Evolutionary conservation across 2,888 invertebrate genomes (phyloP), one percentile per base, ranked within the genome.

Genomic region (Nasonia oneida): DNA sequence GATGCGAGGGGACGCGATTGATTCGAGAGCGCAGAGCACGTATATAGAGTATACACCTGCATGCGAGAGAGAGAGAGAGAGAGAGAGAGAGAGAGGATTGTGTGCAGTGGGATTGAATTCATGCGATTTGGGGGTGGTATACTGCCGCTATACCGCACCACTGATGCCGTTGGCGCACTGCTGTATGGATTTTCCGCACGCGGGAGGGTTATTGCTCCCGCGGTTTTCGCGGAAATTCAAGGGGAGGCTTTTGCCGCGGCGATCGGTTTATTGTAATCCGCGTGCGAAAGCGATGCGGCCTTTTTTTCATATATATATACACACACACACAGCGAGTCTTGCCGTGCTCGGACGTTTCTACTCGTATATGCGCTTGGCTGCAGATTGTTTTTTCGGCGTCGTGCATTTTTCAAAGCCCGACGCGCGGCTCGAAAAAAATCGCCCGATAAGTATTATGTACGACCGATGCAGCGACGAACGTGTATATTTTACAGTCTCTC

Each of bases 81-180:
- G 64, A 29, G 64, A 64, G 64, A 8, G 23, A 33, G 67, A 12
- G n/a, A 10, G 10, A 18, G 64, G 67, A 67, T 33, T 67, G 67
- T 67, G 67, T 67, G 53, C 47, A 50, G 50, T n/a, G n/a, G n/a
- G 57, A 83, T 83, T 78, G 78, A 37, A 71, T 83, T 70, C 73
- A 53, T 14, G 50, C 67, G 67, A 79, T 79, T 42, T 70, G 74
- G 57, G n/a, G 76, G 57, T 23, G 64, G 29, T 42, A 10, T 42
- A 39, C 39, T 4, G 33, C 39, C 4, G 33, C 14, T 14, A n/a
- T 12, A 42, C 3, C 3, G 15, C 8, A 29, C 6, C 5, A 64
- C 64, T n/a, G 64, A 8, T n/a, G 39, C 29, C 8, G 71, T 14
- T 23, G 73, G n/a, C 29, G 42, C 39, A 42, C 10, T 18, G 23